phyloP scores from a whole-genome alignment of 2,888 invertebrate species.

The Cheilosia grossa region DNA sequence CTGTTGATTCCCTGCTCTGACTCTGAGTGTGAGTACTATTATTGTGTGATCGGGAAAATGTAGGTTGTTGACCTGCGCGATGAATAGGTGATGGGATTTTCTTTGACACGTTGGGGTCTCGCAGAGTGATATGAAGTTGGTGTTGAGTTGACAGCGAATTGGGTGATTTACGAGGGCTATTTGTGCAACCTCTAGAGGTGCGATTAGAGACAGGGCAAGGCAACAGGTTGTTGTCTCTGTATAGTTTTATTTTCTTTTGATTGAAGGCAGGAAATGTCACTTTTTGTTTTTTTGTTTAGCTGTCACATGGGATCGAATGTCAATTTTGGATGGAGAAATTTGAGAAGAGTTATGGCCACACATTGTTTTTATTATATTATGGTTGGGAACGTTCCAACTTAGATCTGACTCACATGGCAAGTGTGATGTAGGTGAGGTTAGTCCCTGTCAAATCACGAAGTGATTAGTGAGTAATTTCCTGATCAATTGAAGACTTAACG shows the following conservation, averaged over 20 bases:
- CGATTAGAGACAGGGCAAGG: constrained; percentile 8
- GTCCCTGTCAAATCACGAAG: constrained; percentile 9
- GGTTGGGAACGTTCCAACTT: background rate
- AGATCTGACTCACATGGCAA: constrained; percentile 14
- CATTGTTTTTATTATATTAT: background rate
- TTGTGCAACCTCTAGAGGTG: constrained; percentile 67
- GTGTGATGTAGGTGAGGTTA: constrained; percentile 2
- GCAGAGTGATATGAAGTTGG: constrained; percentile 66
- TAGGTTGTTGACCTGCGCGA: constrained; percentile 63
- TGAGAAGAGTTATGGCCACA: background rate
- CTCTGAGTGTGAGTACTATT: too few relatives aligned
- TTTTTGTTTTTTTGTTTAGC: constrained; percentile 43
- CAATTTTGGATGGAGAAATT: constrained; percentile 18
- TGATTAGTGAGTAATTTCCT: constrained; percentile 37
- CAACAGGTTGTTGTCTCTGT: constrained; percentile 47
- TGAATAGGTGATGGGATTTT: constrained; percentile 69
- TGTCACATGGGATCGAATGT: constrained; percentile 52
- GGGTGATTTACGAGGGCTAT: constrained; percentile 71
- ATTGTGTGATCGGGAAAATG: background rate
- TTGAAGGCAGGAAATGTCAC: constrained; percentile 60
- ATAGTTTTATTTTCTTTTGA: constrained; percentile 9
- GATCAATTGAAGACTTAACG: constrained; percentile 30
- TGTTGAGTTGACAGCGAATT: constrained; percentile 72
- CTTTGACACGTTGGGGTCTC: constrained; percentile 49
- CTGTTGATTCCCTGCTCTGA: constrained; percentile 19